Percentiles rank a stretch among this genome's conserved stretches.
Conservation (phyloP, 1,140 invertebrate species). For the Trinorchestia longiramus region DNA sequence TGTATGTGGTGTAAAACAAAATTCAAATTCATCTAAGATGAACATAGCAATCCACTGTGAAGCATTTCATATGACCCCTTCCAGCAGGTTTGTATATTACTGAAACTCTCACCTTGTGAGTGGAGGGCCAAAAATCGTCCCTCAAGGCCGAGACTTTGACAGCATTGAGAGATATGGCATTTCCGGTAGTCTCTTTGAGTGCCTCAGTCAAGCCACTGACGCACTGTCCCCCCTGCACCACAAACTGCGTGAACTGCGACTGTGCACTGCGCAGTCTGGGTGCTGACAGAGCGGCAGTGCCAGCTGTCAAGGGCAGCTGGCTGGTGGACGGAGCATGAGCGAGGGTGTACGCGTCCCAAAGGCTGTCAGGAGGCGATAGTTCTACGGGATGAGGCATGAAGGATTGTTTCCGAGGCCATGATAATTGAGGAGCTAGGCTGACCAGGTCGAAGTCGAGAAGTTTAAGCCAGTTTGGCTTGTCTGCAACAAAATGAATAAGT, state of each 20-base stretch:
- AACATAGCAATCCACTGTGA: neutral
- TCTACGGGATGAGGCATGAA: slow-evolving; percentile 73
- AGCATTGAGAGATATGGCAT: slow-evolving; percentile 60
- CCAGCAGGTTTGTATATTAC: neutral
- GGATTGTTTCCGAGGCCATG: slow-evolving; percentile 60
- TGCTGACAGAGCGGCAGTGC: neutral
- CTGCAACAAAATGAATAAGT: slow-evolving; percentile 71
- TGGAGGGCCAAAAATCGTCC: slow-evolving; percentile 62
- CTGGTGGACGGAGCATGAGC: neutral
- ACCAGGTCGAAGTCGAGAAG: slow-evolving; percentile 87
- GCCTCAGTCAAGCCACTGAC: slow-evolving; percentile 61
- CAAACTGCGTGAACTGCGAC: slow-evolving; percentile 26
- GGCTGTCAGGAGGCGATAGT: slow-evolving; percentile 2
- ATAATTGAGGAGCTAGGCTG: slow-evolving; percentile 85
- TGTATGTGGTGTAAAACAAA: too few relatives aligned
- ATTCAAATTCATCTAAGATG: neutral
- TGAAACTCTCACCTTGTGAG: slow-evolving; percentile 58
- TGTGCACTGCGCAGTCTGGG: slow-evolving; percentile 23
- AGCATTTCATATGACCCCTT: neutral
- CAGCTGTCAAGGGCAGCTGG: neutral
- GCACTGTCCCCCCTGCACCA: slow-evolving; percentile 55
- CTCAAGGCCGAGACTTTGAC: slow-evolving; percentile 59
- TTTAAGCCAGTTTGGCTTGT: slow-evolving; percentile 86
- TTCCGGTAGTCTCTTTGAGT: slow-evolving; percentile 60
- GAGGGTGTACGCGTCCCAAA: slow-evolving; percentile 71